Conservation (phyloP, 1,140 invertebrate species). For the Tetramorium simillimum region DNA sequence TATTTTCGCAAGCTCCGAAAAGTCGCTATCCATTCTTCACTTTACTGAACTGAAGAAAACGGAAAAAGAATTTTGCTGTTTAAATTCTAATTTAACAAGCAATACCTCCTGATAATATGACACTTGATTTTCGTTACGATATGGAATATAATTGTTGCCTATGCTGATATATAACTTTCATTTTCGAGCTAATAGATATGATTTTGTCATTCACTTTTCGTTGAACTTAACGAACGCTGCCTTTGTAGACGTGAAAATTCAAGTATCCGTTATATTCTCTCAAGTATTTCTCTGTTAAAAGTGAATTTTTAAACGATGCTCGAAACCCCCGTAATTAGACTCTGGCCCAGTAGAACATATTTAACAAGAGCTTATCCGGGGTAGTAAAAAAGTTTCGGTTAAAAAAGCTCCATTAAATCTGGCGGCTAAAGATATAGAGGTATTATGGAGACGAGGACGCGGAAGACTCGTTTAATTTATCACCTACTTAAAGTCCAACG, state of each 20-base stretch:
- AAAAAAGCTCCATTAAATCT: slow-evolving; percentile 80
- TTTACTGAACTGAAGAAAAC: background rate
- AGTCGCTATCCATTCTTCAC: background rate
- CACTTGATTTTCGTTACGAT: background rate
- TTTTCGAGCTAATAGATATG: background rate
- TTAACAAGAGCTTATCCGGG: slow-evolving; percentile 77
- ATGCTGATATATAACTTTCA: background rate
- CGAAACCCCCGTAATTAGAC: slow-evolving; percentile 72
- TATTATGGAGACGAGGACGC: slow-evolving; percentile 55
- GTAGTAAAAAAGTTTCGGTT: slow-evolving; percentile 77
- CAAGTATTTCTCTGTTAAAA: background rate
- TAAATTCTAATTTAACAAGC: too few relatives aligned
- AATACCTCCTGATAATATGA: background rate
- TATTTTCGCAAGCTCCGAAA: background rate
- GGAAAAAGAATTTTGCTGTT: background rate
- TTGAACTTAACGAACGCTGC: background rate
- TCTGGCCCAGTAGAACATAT: slow-evolving; percentile 67
- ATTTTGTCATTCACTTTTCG: background rate
- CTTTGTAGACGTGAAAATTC: background rate
- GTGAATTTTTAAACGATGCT: slow-evolving; percentile 57
- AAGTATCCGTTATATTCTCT: background rate
- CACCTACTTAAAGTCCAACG: slow-evolving; percentile 79
- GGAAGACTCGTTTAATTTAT: slow-evolving; percentile 81
- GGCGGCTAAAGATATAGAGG: slow-evolving; percentile 73
- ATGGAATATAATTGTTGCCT: background rate